Evolutionary conservation across 1,140 invertebrate species (phyloP).

Genomic region (Glossosoma conforme): DNA sequence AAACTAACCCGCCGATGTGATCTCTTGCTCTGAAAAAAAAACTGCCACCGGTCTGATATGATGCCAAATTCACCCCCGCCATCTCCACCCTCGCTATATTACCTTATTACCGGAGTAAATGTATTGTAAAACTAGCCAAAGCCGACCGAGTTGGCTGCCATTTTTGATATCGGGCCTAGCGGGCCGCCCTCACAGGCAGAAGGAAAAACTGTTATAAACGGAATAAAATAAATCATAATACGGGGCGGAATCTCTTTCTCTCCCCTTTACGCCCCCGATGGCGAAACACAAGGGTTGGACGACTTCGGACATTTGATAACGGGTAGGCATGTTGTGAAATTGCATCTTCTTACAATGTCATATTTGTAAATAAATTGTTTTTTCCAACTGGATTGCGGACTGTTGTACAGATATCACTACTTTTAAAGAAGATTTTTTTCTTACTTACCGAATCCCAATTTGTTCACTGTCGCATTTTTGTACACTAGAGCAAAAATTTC

Average conservation of each 20-base stretch:
- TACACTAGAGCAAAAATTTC: too few species aligned
- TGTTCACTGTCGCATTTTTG: too few species aligned
- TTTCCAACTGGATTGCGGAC: too few species aligned
- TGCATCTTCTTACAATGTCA: too few species aligned
- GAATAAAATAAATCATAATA: conserved; percentile 30
- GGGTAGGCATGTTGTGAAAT: conserved; percentile 6
- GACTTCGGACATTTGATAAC: conserved; percentile 11
- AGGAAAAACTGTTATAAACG: conserved; percentile 18
- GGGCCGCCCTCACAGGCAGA: too few species aligned
- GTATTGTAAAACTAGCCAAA: conserved; percentile 28
- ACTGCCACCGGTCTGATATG: too few species aligned
- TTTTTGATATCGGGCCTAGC: not conserved
- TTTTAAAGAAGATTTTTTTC: too few species aligned
- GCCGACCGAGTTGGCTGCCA: conserved; percentile 7
- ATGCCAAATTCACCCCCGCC: not conserved
- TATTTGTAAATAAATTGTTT: too few species aligned
- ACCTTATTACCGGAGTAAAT: conserved; percentile 29
- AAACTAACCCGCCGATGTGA: not conserved
- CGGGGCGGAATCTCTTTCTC: conserved; percentile 3
- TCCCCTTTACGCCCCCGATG: conserved; percentile 1
- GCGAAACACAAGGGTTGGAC: conserved; percentile 2
- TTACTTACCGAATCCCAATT: too few species aligned
- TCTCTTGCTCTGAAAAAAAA: not conserved
- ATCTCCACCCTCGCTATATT: conserved; percentile 5
- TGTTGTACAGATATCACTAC: too few species aligned